Conservation (phyloP, 2,113 vertebrate species). For the Triplophysa siluroides region DNA sequence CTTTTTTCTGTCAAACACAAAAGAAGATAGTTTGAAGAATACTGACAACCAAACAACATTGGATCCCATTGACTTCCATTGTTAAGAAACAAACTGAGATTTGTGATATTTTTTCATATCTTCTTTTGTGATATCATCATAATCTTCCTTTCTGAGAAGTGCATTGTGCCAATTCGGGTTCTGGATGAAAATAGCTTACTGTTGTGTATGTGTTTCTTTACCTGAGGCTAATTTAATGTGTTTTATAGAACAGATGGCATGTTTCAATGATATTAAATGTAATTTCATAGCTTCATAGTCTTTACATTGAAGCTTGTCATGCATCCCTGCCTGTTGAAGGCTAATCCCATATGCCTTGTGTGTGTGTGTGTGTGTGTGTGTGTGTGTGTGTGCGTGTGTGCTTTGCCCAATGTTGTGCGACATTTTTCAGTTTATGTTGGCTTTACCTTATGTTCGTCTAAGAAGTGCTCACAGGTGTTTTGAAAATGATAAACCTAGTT, state of each 20-base stretch:
- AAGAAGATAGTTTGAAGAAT: no score
- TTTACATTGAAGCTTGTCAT: slow-evolving; percentile 40
- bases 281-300: slow-evolving; percentile 29
- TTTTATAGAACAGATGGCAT: slow-evolving; percentile 53
- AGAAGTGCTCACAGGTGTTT: slow-evolving; percentile 38
- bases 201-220: slow-evolving; percentile 28
- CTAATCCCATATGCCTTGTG: slow-evolving; percentile 19
- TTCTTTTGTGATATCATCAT: no score
- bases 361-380: no score
- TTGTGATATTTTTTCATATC: no score
- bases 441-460: background rate
- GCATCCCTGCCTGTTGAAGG: background rate
- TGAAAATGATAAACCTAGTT: slow-evolving; percentile 42
- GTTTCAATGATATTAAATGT: slow-evolving; percentile 36
- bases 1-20: no score
- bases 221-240: slow-evolving; percentile 26
- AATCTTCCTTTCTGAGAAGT: background rate
- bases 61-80: no score
- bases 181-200: slow-evolving; percentile 24
- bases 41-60: no score
- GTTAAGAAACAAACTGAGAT: no score
- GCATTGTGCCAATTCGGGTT: slow-evolving; percentile 6
- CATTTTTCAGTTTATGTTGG: slow-evolving; percentile 6
- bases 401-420: background rate
- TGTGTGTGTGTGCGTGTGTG: background rate